Evolutionary conservation across 2,888 invertebrate genomes (phyloP).

Genomic region (Lithosia quadra): DNA sequence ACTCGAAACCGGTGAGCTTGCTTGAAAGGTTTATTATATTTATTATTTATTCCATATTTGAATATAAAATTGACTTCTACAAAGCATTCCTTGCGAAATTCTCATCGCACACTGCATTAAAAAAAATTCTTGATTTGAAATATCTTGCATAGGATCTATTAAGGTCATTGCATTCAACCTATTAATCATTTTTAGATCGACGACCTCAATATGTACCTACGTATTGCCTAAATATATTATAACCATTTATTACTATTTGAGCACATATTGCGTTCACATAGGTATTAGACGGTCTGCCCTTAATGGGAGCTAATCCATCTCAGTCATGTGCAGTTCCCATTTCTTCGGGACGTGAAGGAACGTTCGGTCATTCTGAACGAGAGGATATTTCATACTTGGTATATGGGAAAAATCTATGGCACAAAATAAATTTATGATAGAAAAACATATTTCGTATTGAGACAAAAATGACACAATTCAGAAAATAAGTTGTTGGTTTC

Average conservation of each 20-base stretch:
- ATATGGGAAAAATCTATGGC: slow-evolving; percentile 35
- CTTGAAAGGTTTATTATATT: too few species aligned
- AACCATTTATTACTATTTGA: slow-evolving; percentile 47
- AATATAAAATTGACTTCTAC: neutral
- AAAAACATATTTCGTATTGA: slow-evolving; percentile 3
- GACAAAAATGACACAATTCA: neutral
- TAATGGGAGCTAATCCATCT: slow-evolving; percentile 69
- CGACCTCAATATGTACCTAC: slow-evolving; percentile 27
- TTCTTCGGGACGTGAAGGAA: slow-evolving; percentile 50
- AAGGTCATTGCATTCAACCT: neutral
- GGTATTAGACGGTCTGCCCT: slow-evolving; percentile 48
- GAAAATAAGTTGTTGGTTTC: neutral
- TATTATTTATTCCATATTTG: too few species aligned
- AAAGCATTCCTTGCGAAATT: neutral
- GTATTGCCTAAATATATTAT: slow-evolving; percentile 34
- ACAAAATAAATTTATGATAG: slow-evolving; percentile 32
- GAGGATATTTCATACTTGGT: slow-evolving; percentile 43
- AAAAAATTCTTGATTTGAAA: neutral
- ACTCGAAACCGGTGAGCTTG: too few species aligned
- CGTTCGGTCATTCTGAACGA: slow-evolving; percentile 52
- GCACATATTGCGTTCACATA: slow-evolving; percentile 46
- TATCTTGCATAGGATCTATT: neutral
- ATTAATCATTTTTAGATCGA: slow-evolving; percentile 4
- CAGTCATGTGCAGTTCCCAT: slow-evolving; percentile 63
- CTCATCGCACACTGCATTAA: neutral